phyloP scores from a whole-genome alignment of 2,797 vertebrate species.

The Lerista edwardsae region DNA sequence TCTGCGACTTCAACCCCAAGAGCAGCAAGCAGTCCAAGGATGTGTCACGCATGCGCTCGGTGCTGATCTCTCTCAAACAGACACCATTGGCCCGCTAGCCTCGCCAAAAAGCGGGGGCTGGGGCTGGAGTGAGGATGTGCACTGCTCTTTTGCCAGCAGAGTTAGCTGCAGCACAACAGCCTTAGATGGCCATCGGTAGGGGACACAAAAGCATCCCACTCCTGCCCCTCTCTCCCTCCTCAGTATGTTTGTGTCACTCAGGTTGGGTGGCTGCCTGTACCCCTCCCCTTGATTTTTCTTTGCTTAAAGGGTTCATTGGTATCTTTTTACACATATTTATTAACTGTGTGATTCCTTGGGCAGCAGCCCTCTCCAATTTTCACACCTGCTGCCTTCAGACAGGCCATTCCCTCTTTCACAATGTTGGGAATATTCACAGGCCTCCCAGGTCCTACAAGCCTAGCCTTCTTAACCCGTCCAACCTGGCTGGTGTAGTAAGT shows the following conservation, averaged over 20 bases:
- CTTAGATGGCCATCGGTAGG: conserved; percentile 37
- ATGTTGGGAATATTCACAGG: not conserved
- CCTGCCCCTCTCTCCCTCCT: conserved; percentile 30
- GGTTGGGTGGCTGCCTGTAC: conserved; percentile 68
- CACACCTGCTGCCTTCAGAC: conserved; percentile 21
- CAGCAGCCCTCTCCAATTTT: conserved; percentile 63
- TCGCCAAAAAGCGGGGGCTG: conserved; percentile 25
- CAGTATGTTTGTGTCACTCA: conserved; percentile 35
- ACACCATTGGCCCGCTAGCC: conserved; percentile 83
- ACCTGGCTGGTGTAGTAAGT: not conserved
- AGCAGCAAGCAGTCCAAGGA: conserved; percentile 97
- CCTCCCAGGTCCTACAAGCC: not conserved
- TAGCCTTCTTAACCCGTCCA: not conserved
- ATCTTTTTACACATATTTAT: conserved; percentile 83
- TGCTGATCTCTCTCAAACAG: conserved; percentile 98
- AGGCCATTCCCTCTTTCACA: conserved; percentile 17
- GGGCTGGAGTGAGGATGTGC: conserved; percentile 23
- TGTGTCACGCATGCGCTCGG: conserved; percentile 96
- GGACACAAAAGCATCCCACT: conserved; percentile 37
- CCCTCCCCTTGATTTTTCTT: conserved; percentile 77
- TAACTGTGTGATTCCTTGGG: conserved; percentile 75
- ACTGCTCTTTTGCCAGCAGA: not conserved
- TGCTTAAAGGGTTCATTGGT: conserved; percentile 81
- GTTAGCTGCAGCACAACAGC: conserved; percentile 32
- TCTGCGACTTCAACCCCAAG: conserved; percentile 99